phyloP scores from a whole-genome alignment of 2,797 vertebrate genomes.

The Morus bassanus region DNA sequence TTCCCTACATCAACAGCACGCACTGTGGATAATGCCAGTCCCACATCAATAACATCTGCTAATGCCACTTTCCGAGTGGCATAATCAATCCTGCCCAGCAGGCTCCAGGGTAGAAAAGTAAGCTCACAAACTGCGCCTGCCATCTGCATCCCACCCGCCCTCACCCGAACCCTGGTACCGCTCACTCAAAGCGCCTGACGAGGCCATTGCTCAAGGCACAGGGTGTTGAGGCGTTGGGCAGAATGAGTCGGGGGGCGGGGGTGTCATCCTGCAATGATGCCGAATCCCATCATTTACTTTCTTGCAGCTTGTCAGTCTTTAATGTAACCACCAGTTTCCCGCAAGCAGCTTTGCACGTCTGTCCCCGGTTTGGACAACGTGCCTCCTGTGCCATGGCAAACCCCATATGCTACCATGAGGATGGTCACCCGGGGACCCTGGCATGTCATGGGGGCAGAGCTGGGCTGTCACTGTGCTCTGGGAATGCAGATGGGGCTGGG shows the following conservation, averaged over 20 bases:
- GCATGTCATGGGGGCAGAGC: background rate
- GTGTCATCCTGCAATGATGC: background rate
- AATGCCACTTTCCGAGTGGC: background rate
- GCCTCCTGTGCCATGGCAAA: background rate
- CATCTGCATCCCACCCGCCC: background rate
- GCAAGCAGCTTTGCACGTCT: background rate
- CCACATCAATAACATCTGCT: slow-evolving; percentile 61
- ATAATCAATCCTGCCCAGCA: slow-evolving; percentile 57
- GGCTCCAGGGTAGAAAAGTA: background rate
- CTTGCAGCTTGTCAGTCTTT: background rate
- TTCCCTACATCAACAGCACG: background rate
- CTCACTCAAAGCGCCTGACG: background rate
- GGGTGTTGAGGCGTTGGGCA: background rate
- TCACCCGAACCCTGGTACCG: background rate
- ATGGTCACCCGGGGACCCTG: background rate
- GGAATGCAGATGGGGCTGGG: background rate
- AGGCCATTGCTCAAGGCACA: background rate
- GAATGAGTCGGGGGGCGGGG: accelerated
- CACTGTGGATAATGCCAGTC: background rate
- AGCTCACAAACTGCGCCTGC: slow-evolving; percentile 4
- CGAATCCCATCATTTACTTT: background rate
- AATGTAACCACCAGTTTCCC: background rate
- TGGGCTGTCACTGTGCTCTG: background rate
- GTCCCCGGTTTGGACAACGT: background rate
- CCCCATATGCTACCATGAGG: accelerated